Evolutionary conservation across 2,113 vertebrate species (phyloP), one percentile per base, ranked within the genome.

Genomic region (Oreotrochilus melanogaster): DNA sequence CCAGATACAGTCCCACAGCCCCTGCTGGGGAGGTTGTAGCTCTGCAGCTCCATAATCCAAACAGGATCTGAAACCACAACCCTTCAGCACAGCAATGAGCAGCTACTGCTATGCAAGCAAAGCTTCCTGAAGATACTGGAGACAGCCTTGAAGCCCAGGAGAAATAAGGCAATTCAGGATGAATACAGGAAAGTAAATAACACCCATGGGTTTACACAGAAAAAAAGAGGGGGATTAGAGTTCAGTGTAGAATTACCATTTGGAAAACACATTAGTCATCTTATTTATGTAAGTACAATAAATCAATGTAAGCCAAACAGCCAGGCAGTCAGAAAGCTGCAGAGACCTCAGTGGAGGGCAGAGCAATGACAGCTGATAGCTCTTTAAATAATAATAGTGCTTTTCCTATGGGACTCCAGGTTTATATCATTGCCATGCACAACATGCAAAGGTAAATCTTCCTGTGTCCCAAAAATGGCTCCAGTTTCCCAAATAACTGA

Each of bases 321-420:
- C 19, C 61, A 95, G 66, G 51, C 84, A 89, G 91, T 78, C 48
- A 76, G 86, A 84, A 89, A 85, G 31, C 60, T 76, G 53, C 42
- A 72, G 70, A 79, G 61, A 78, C 75, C 69, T 95, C 86, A 15
- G 35, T 1, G 6, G 90, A 95, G 84, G 86, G 81, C 81, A 95
- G 64, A 93, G 69, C 72, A 96, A 95, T 89, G 86, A 91, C 86
- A 93, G 74, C 50, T 23, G 48, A 88, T 70, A 85, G 75, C 69
- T 95, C 73, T 92, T 93, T 81, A 96, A 97, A 96, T 93, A 90
- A 95, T 89, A 89, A 84, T 78, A 83, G 70, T 75, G 53, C 33
- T 84, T 91, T 85, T 96, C 86, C 92, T 54, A 72, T 54, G 82
- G 81, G 88, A 92, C 22, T 88, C 48, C 18, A 5, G 1, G 75